Base-by-base conservation (phyloP, 2,113 vertebrate species). In the Echinops telfairi region DNA sequence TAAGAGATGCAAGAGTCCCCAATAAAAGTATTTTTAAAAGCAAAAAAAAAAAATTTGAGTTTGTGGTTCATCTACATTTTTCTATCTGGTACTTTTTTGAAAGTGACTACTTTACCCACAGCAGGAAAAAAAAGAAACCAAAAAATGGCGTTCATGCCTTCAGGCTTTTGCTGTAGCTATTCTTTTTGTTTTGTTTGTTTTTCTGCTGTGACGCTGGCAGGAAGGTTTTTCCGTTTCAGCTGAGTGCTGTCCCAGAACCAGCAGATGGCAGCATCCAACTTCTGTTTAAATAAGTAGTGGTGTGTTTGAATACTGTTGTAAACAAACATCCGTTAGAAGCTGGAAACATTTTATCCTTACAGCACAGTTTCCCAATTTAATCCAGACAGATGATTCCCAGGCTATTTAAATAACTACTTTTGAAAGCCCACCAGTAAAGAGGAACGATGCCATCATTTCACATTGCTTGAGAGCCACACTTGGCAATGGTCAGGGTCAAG, bases 201-300 rank as follows among this genome's bases (percentile, higher is more conserved):
- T 89, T 82, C 78, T 86, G 15, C 71, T 27, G 17, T 86, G 22
- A 15, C 12, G 60, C 29, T 58, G 38, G 17, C 33, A 62, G 31
- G 47, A 53, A 73, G 10, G 15, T 43, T 88, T 73, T 40, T 25
- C 27, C 57, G 2, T 27, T 76, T 38, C 17, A 47, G 7, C 12
- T 23, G 23, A 77, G 17, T 90, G 31, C 36, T 91, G 73, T 62
- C 70, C 0, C 1, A 53, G 1, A 17, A 38, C 82, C 96, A 95
- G 91, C 47, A 96, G 96, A 85, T 93, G 96, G 96, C 89, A 96
- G 91, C 82, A 95, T 95, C 87, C 78, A 89, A 70, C 79, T 70
- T 88, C 47, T 29, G 25, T 77, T 90, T 93, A 95, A 94, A 84
- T 4, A 71, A 83, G 23, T 73, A 81, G 79, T 85, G 7, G 23